Percentiles rank a stretch among this genome's conserved stretches.
Conservation (phyloP, 2,888 invertebrate species). For the Scaptomyza caliginosa region DNA sequence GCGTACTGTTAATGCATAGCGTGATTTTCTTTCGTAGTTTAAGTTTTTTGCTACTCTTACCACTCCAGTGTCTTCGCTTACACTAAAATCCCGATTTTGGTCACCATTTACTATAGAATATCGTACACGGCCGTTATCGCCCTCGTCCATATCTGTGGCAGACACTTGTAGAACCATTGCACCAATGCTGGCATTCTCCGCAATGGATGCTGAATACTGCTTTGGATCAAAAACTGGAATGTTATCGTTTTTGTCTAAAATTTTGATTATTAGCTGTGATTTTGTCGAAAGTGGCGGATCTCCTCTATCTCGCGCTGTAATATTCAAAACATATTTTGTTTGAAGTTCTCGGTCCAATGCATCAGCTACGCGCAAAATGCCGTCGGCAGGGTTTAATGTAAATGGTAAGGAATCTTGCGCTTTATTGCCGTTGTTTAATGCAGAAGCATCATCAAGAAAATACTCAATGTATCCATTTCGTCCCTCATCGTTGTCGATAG, state of each 20-base stretch:
- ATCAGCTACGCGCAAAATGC: conserved; percentile 93
- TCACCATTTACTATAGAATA: conserved; percentile 96
- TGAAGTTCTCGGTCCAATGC: conserved; percentile 92
- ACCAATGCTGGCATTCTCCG: conserved; percentile 97
- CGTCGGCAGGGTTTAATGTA: conserved; percentile 93
- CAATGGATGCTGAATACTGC: conserved; percentile 94
- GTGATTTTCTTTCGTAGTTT: conserved; percentile 95
- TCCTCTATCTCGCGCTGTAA: conserved; percentile 95
- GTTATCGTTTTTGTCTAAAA: conserved; percentile 95
- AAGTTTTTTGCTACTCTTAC: conserved; percentile 96
- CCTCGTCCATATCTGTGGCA: conserved; percentile 94
- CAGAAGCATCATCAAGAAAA: conserved; percentile 84
- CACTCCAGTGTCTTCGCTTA: conserved; percentile 95
- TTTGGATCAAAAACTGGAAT: conserved; percentile 94
- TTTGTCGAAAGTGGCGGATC: conserved; percentile 91
- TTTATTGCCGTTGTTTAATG: background rate
- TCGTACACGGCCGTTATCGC: conserved; percentile 94
- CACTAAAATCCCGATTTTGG: conserved; percentile 94
- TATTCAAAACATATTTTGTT: conserved; percentile 89
- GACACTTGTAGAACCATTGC: conserved; percentile 95
- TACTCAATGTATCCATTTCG: conserved; percentile 96
- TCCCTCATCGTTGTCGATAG: conserved; percentile 95
- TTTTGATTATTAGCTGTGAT: conserved; percentile 88
- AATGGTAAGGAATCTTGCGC: conserved; percentile 86
- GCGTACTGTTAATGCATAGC: conserved; percentile 92